phyloP scores from a whole-genome alignment of 2,113 vertebrate genomes.

The Halichoeres trimaculatus region DNA sequence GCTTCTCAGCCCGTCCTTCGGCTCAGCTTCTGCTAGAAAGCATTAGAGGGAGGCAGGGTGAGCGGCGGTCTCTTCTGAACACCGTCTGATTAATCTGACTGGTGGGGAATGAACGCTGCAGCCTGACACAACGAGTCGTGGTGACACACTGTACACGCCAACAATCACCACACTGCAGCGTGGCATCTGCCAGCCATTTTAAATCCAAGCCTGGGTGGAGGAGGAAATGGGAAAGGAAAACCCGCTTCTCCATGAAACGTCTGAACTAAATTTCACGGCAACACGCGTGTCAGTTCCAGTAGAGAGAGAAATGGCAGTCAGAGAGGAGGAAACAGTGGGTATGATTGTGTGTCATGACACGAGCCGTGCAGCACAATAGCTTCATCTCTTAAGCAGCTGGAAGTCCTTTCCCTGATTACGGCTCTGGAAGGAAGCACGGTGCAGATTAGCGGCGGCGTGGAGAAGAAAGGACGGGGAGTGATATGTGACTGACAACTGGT shows the following conservation, averaged over 20 bases:
- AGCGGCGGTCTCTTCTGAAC: constrained; percentile 31
- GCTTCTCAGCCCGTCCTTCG: constrained; percentile 5
- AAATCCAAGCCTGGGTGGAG: constrained; percentile 18
- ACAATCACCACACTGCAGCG: constrained; percentile 26
- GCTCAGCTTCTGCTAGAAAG: constrained; percentile 2
- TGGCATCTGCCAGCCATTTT: constrained; percentile 53
- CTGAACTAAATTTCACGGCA: constrained; percentile 30
- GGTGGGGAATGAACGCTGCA: constrained; percentile 33
- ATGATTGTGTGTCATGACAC: constrained; percentile 40
- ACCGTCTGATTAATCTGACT: constrained; percentile 55
- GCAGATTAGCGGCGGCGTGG: constrained; percentile 4
- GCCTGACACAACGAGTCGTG: constrained; percentile 39
- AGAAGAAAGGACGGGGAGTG: constrained; percentile 5
- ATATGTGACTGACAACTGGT: constrained; percentile 36
- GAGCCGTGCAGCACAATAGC: constrained; percentile 36
- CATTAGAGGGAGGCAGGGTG: constrained; percentile 10
- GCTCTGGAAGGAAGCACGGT: constrained; percentile 25
- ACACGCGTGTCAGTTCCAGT: constrained; percentile 1
- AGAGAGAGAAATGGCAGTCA: not conserved
- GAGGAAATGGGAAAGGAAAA: constrained; percentile 27
- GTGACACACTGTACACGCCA: constrained; percentile 39
- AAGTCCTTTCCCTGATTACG: constrained; percentile 43
- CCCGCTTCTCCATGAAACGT: constrained; percentile 33
- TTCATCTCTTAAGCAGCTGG: constrained; percentile 53
- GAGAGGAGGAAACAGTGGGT: not conserved